These are phyloP conservation scores for Sus cebifrons DNA, from an alignment of 2,797 vertebrate species.

Conservation along the genomic window DNA sequence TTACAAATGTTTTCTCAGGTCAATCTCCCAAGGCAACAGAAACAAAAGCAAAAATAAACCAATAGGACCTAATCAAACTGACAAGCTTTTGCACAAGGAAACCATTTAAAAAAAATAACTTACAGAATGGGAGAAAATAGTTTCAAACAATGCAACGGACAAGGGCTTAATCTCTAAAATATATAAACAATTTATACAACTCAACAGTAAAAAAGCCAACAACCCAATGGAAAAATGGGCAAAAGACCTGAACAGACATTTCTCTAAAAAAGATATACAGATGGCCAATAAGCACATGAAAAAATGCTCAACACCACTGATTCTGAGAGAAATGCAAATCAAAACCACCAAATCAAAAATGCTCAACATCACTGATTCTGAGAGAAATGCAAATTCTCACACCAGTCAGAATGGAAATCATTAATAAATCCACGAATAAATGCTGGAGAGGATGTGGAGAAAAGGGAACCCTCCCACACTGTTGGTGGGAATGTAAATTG, in stretches of 20 bases:
- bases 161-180: neutral
- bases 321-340: no score
- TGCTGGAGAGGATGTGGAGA: neutral
- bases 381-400: no score
- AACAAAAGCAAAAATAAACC: neutral
- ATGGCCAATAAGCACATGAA: no score
- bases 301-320: no score
- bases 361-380: no score
- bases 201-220: neutral
- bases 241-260: neutral
- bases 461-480: neutral
- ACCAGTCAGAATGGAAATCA: no score
- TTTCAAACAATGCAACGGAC: neutral
- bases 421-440: neutral
- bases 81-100: neutral
- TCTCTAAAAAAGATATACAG: neutral
- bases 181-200: neutral
- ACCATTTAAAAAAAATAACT: neutral
- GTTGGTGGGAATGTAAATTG: neutral
- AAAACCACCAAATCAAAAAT: no score
- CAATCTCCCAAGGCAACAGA: no score
- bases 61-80: neutral
- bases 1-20: no score
- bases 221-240: neutral
- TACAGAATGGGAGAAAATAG: neutral